phyloP scores from a whole-genome alignment of 2,888 invertebrate genomes.

The Octodonta nipae region DNA sequence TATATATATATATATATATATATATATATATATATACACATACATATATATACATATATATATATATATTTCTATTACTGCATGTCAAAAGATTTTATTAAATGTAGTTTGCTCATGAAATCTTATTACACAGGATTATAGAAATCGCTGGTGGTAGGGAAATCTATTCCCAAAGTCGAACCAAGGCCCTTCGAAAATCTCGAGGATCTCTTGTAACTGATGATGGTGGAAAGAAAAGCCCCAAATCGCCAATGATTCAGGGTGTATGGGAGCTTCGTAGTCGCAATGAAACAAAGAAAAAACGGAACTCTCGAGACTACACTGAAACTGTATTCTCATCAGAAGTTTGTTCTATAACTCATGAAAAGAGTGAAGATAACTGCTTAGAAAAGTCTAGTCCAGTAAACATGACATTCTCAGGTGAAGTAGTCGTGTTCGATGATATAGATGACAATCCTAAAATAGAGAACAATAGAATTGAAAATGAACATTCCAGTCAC shows the following conservation, averaged over 20 bases:
- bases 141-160: constrained; percentile 73
- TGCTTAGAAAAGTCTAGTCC: constrained; percentile 38
- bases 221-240: constrained; percentile 34
- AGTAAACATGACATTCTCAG: constrained; percentile 51
- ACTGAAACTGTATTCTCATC: constrained; percentile 50
- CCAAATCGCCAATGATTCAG: constrained; percentile 41
- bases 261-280: constrained; percentile 47
- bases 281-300: constrained; percentile 31
- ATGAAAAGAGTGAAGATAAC: constrained; percentile 25
- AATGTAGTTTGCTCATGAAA: no score
- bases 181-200: constrained; percentile 61
- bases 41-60: no score
- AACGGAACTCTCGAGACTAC: constrained; percentile 40
- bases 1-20: no score
- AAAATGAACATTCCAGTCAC: constrained; percentile 22
- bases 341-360: constrained; percentile 45
- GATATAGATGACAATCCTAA: constrained; percentile 76
- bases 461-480: constrained; percentile 14
- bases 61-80: no score
- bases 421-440: constrained; percentile 74
- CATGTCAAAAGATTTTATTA: not conserved
- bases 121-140: constrained; percentile 46
- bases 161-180: constrained; percentile 69
- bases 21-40: no score
- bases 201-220: constrained; percentile 38